A percentile compares a stretch with the other conserved stretches of the same genome.
phyloP scores from a whole-genome alignment of 2,113 vertebrate species.

The Megaceryle maxima region DNA sequence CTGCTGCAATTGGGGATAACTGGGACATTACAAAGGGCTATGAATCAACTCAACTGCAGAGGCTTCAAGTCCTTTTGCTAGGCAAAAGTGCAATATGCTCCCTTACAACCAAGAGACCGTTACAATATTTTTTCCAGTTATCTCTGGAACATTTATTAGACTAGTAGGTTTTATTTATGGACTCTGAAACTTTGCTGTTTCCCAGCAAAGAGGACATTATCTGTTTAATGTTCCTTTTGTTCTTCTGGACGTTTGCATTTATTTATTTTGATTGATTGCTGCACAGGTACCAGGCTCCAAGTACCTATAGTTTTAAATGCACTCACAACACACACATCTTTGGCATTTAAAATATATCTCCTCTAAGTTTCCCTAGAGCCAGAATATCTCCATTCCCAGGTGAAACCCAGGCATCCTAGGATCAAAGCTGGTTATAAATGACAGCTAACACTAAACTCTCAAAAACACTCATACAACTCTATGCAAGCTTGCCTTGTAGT shows the following conservation, averaged over 20 bases:
- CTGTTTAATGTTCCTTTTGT: slow-evolving; percentile 42
- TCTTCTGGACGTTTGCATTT: slow-evolving; percentile 43
- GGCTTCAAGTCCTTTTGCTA: slow-evolving; percentile 21
- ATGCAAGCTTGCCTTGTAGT: not conserved
- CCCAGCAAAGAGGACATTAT: slow-evolving; percentile 25
- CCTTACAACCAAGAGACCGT: slow-evolving; percentile 62
- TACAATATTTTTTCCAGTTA: slow-evolving; percentile 68
- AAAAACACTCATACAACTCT: not conserved
- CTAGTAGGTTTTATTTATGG: slow-evolving; percentile 67
- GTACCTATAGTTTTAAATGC: not conserved
- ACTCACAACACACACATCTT: not conserved
- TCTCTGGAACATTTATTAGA: slow-evolving; percentile 70
- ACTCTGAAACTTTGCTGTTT: slow-evolving; percentile 11
- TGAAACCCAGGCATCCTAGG: not conserved
- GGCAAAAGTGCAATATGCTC: slow-evolving; percentile 43
- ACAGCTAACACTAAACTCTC: not conserved
- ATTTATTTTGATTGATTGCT: slow-evolving; percentile 47
- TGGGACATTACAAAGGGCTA: not conserved
- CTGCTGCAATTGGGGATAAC: slow-evolving; percentile 54
- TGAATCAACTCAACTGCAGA: slow-evolving; percentile 70
- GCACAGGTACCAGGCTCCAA: not conserved
- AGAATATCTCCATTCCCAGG: not conserved
- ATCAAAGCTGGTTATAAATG: not conserved
- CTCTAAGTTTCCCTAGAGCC: not conserved
- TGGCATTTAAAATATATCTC: not conserved